These are phyloP conservation scores for Rhopalosiphum padi DNA, from an alignment of 1,140 invertebrate species.

Conservation along the genomic window DNA sequence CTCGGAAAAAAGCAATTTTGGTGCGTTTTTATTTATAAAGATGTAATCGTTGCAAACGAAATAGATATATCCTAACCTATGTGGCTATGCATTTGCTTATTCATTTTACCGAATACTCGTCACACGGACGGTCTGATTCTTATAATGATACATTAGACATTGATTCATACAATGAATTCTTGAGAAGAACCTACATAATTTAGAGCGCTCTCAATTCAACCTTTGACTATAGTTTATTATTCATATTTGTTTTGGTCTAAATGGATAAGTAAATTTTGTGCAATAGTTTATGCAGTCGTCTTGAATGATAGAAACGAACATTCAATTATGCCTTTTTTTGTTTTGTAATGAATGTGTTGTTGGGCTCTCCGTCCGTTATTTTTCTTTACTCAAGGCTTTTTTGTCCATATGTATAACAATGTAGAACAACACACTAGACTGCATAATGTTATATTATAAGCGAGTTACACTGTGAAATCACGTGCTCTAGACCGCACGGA, in stretches of 20 bases:
- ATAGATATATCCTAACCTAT: not conserved
- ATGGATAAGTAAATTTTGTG: not conserved
- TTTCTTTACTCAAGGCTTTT: not conserved
- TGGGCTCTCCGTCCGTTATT: not conserved
- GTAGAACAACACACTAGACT: not conserved
- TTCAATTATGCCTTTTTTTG: not conserved
- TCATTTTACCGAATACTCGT: not conserved
- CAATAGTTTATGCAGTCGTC: not conserved
- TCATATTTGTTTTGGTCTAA: not conserved
- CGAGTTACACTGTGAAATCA: not conserved
- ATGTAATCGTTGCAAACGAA: not conserved
- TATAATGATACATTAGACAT: not conserved
- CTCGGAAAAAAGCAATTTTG: not conserved
- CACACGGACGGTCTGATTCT: not conserved
- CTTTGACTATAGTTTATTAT: not conserved
- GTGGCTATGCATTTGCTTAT: not conserved
- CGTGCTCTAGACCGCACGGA: not conserved
- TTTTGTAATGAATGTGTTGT: not conserved
- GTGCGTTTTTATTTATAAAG: not conserved
- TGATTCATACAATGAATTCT: not conserved
- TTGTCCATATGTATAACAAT: not conserved
- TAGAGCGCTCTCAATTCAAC: not conserved
- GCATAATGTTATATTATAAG: conserved; percentile 26
- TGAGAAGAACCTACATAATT: not conserved
- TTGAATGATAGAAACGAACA: not conserved